A percentile compares a stretch with the other conserved stretches of the same genome.
Conservation (phyloP, 2,888 invertebrate genomes). For the Himalopsyche anomala region DNA sequence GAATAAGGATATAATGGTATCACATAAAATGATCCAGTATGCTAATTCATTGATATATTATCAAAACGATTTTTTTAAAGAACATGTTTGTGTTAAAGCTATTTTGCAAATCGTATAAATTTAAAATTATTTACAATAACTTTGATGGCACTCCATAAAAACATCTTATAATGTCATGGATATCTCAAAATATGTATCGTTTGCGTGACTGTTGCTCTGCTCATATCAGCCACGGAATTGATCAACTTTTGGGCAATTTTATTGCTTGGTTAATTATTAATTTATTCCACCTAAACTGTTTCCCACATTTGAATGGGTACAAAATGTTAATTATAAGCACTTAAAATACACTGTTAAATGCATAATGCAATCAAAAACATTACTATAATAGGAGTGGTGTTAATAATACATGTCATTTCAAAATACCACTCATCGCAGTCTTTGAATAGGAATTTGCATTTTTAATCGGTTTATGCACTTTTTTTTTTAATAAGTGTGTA, state of each 20-base stretch:
- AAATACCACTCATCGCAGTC: too few relatives aligned
- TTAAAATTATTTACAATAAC: constrained; percentile 2
- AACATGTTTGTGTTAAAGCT: constrained; percentile 9
- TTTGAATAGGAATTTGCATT: too few relatives aligned
- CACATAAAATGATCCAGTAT: constrained; percentile 32
- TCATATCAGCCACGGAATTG: background rate
- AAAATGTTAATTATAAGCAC: background rate
- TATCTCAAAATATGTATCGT: constrained; percentile 35
- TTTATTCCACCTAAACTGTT: constrained; percentile 2
- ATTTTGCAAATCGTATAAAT: constrained; percentile 29
- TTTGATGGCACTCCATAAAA: constrained; percentile 15
- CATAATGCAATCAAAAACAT: constrained; percentile 5
- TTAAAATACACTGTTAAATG: background rate
- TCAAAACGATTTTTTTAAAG: constrained; percentile 35
- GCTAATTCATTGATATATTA: constrained; percentile 35
- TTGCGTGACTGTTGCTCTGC: background rate
- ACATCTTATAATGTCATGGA: constrained; percentile 31
- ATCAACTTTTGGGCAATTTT: constrained; percentile 13
- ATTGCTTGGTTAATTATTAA: background rate
- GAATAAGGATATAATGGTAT: constrained; percentile 14
- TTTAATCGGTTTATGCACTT: too few relatives aligned
- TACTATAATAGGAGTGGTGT: background rate
- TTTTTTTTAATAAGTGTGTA: too few relatives aligned
- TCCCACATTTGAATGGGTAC: constrained; percentile 13
- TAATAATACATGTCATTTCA: background rate